These are phyloP conservation scores for Anolis sagrei DNA, from an alignment of 2,113 vertebrate genomes.

Conservation along the genomic window DNA sequence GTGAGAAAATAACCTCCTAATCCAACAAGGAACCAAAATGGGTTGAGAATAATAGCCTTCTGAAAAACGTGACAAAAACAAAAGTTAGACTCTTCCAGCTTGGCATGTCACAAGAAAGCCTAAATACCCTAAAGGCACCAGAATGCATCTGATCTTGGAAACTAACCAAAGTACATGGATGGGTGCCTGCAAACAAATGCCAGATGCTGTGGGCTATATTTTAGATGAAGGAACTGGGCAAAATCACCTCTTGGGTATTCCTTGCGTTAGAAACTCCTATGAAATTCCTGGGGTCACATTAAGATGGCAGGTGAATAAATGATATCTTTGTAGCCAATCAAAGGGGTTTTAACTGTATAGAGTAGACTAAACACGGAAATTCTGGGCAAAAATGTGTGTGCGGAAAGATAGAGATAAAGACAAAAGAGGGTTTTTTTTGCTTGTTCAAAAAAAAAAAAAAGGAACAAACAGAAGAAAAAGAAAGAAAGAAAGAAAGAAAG, in stretches of 20 bases:
- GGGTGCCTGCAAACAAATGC: no score
- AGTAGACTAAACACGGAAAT: background rate
- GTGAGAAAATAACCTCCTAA: background rate
- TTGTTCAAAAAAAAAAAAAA: no score
- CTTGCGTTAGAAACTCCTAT: no score
- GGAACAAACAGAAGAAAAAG: background rate
- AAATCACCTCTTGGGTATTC: no score
- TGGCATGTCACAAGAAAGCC: background rate
- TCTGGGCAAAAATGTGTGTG: background rate
- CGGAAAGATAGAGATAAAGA: background rate
- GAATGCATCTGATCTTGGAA: no score
- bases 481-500: no score
- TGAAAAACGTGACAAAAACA: background rate
- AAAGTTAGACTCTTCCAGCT: background rate
- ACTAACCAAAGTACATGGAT: no score
- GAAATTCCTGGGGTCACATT: no score
- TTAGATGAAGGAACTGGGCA: no score
- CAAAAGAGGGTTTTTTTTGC: background rate
- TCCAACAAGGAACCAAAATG: background rate
- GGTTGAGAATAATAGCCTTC: background rate
- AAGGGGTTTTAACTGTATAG: background rate
- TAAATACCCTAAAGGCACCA: no score
- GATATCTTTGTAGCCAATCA: background rate
- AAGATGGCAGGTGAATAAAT: background rate
- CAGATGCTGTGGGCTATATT: no score